Percentiles rank a stretch among this genome's conserved stretches.
These are phyloP conservation scores for Pasiphila rectangulata DNA, from an alignment of 2,888 invertebrate species.

Conservation along the genomic window DNA sequence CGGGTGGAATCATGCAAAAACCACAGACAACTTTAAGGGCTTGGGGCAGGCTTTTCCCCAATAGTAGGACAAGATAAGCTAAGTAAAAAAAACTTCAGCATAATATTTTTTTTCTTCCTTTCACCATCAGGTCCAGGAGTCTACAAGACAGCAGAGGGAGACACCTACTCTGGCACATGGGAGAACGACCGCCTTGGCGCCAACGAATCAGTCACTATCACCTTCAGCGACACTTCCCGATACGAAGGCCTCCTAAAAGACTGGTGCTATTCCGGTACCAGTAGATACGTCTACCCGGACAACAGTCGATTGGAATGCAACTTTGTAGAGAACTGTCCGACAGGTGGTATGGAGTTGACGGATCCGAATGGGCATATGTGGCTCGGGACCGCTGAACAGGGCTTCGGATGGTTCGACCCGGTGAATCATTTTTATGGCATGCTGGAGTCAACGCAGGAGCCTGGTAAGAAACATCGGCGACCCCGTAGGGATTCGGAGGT, in stretches of 20 bases:
- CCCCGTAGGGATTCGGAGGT: conserved; percentile 10
- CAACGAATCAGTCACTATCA: conserved; percentile 52
- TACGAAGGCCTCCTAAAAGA: conserved; percentile 75
- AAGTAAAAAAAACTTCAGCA: too few relatives aligned
- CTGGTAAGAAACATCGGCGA: conserved; percentile 27
- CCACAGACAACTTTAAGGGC: too few relatives aligned
- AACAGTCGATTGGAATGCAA: conserved; percentile 65
- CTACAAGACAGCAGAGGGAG: conserved; percentile 81
- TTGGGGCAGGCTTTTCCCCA: too few relatives aligned
- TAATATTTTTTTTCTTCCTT: not conserved
- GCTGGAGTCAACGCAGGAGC: conserved; percentile 48
- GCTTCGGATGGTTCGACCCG: conserved; percentile 63
- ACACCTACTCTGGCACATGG: conserved; percentile 80
- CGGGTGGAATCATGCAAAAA: too few relatives aligned
- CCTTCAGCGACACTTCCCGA: conserved; percentile 68
- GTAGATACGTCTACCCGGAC: conserved; percentile 77
- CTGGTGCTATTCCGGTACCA: conserved; percentile 70
- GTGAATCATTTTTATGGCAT: conserved; percentile 67
- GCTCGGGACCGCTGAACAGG: conserved; percentile 68
- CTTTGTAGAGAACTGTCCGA: conserved; percentile 77
- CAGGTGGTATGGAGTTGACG: conserved; percentile 57
- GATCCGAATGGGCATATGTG: conserved; percentile 79
- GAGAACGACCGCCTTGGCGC: conserved; percentile 72
- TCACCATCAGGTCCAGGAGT: conserved; percentile 64
- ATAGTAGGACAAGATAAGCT: too few relatives aligned